Conservation (phyloP, 2,888 invertebrate genomes). For the Dascillus cervinus region DNA sequence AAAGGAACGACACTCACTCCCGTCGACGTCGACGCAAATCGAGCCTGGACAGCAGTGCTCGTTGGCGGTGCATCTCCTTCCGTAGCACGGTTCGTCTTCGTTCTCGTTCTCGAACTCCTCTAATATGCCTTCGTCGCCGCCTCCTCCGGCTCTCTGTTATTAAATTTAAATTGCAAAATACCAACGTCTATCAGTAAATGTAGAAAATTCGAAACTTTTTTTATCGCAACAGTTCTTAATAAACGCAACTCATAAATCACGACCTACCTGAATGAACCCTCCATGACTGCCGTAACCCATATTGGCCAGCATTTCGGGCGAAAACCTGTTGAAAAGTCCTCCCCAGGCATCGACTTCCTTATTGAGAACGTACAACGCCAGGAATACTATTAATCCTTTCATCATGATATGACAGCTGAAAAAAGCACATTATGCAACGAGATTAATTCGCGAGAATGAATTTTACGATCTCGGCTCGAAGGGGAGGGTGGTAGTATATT, state of each 20-base stretch:
- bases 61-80: slow-evolving; percentile 65
- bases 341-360: slow-evolving; percentile 61
- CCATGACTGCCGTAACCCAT: slow-evolving; percentile 68
- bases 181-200: no score
- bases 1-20: no score
- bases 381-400: slow-evolving; percentile 31
- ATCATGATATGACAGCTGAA: no score
- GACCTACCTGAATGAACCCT: slow-evolving; percentile 49
- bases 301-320: slow-evolving; percentile 77
- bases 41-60: slow-evolving; percentile 79
- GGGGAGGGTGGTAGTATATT: no score
- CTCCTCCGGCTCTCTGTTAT: background rate
- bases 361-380: slow-evolving; percentile 30
- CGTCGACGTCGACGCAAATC: slow-evolving; percentile 63
- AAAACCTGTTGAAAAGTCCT: slow-evolving; percentile 77
- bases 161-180: no score
- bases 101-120: slow-evolving; percentile 44
- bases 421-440: no score
- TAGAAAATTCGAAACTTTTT: no score
- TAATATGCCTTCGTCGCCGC: slow-evolving; percentile 38
- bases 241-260: no score
- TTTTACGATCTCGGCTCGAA: no score
- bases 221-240: no score
- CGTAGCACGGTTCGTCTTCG: slow-evolving; percentile 68
- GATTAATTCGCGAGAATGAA: no score